These are phyloP conservation scores for Noctua janthina DNA, from an alignment of 2,888 invertebrate species.

Conservation along the genomic window DNA sequence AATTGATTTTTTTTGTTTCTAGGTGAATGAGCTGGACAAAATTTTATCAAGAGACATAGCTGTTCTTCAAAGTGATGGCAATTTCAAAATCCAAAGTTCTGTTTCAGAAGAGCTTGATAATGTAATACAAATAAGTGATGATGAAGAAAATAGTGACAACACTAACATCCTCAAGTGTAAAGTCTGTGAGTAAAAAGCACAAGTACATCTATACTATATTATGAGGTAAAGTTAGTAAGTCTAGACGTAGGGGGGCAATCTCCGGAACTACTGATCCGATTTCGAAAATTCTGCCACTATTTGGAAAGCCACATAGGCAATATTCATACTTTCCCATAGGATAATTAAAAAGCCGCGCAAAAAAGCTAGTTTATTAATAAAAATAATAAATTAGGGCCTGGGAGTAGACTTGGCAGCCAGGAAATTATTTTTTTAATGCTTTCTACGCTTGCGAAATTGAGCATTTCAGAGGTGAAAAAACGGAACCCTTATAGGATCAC, in stretches of 20 bases:
- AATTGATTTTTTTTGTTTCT: constrained; percentile 30
- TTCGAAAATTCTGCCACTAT: not conserved
- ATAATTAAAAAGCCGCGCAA: not conserved
- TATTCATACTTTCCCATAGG: not conserved
- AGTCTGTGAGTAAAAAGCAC: constrained; percentile 80
- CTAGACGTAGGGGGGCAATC: not conserved
- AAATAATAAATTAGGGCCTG: not conserved
- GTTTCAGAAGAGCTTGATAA: constrained; percentile 74
- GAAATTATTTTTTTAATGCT: not conserved
- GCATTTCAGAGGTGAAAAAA: too few species aligned
- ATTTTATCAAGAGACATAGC: constrained; percentile 90
- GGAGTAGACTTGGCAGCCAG: not conserved
- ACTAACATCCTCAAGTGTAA: constrained; percentile 81
- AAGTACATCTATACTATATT: constrained; percentile 3
- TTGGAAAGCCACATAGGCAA: not conserved
- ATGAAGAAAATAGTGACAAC: constrained; percentile 79
- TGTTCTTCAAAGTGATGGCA: constrained; percentile 93
- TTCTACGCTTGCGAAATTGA: not conserved
- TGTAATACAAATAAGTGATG: constrained; percentile 89
- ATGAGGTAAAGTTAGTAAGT: not conserved
- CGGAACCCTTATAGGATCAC: too few species aligned
- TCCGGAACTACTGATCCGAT: not conserved
- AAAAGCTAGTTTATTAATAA: not conserved
- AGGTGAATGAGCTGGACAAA: constrained; percentile 91
- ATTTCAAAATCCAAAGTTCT: constrained; percentile 82